Conservation (phyloP, 2,113 vertebrate genomes). For the Heterochromis multidens region DNA sequence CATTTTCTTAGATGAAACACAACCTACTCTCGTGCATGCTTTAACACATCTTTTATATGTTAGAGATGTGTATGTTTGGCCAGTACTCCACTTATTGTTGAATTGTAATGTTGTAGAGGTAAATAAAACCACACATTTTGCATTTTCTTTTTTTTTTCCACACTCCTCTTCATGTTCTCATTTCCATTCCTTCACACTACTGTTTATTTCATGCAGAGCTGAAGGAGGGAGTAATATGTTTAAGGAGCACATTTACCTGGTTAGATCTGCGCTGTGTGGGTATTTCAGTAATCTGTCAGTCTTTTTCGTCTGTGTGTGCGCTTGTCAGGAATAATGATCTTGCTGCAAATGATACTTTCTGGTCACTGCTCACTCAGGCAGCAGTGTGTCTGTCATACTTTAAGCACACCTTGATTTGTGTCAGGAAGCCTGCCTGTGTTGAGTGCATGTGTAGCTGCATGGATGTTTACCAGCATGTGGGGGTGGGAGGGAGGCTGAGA, state of each 20-base stretch:
- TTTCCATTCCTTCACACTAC: slow-evolving; percentile 41
- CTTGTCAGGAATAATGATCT: slow-evolving; percentile 2
- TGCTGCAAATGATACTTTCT: slow-evolving; percentile 13
- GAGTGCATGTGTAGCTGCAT: slow-evolving; percentile 12
- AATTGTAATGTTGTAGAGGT: not conserved
- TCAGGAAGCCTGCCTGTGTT: not conserved
- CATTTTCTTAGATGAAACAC: slow-evolving; percentile 34
- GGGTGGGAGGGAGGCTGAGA: slow-evolving; percentile 32
- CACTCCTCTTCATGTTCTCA: not conserved
- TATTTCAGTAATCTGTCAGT: slow-evolving; percentile 4
- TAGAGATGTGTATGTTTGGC: not conserved
- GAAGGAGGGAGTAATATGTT: slow-evolving; percentile 25
- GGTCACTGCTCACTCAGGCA: slow-evolving; percentile 21
- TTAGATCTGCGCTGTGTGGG: slow-evolving; percentile 2
- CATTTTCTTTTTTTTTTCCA: slow-evolving; percentile 7
- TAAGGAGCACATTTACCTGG: slow-evolving; percentile 12
- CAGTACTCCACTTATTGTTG: not conserved
- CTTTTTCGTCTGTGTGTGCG: not conserved
- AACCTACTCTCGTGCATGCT: not conserved
- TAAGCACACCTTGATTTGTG: slow-evolving; percentile 47
- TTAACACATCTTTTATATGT: not conserved
- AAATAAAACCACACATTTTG: not conserved
- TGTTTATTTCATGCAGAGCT: slow-evolving; percentile 1
- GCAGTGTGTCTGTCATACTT: slow-evolving; percentile 26
- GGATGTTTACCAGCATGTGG: slow-evolving; percentile 54